A percentile compares a stretch with the other conserved stretches of the same genome.
Evolutionary conservation across 2,888 invertebrate species (phyloP).

Genomic region (Drosophila fungiperda): DNA sequence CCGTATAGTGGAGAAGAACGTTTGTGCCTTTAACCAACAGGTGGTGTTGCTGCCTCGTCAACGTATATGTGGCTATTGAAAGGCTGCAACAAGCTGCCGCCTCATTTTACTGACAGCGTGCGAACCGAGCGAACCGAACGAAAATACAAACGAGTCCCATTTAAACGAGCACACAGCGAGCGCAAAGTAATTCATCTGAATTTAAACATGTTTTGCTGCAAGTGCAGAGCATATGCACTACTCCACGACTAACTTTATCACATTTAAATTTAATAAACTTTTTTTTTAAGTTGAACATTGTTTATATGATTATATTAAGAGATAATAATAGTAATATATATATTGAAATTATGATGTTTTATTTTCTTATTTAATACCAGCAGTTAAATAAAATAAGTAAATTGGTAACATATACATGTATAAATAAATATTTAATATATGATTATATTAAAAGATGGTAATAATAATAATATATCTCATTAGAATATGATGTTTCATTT

Average conservation of each 20-base stretch:
- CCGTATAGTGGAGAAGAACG: not conserved
- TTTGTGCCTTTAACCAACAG: conserved; percentile 73
- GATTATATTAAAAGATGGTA: too few relatives aligned
- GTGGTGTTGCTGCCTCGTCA: conserved; percentile 81
- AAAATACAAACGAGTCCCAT: conserved; percentile 13
- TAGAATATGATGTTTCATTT: not conserved
- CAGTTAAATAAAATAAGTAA: not conserved
- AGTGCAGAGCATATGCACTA: conserved; percentile 10
- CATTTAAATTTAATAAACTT: not conserved
- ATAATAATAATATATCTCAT: not conserved
- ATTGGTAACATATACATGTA: not conserved
- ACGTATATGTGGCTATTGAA: conserved; percentile 82
- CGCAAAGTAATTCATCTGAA: conserved; percentile 35
- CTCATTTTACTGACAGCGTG: conserved; percentile 71
- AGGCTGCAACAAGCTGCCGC: conserved; percentile 74
- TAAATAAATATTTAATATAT: not conserved
- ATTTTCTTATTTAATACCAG: not conserved
- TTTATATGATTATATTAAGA: too few relatives aligned
- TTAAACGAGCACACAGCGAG: conserved; percentile 32
- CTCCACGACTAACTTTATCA: not conserved
- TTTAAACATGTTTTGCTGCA: conserved; percentile 28
- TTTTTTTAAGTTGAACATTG: not conserved
- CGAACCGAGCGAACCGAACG: conserved; percentile 40
- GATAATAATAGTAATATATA: not conserved
- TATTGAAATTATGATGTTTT: not conserved